Percentiles rank a stretch among this genome's conserved stretches.
Conservation (phyloP, 2,797 vertebrate genomes). For the Nyctibius grandis region DNA sequence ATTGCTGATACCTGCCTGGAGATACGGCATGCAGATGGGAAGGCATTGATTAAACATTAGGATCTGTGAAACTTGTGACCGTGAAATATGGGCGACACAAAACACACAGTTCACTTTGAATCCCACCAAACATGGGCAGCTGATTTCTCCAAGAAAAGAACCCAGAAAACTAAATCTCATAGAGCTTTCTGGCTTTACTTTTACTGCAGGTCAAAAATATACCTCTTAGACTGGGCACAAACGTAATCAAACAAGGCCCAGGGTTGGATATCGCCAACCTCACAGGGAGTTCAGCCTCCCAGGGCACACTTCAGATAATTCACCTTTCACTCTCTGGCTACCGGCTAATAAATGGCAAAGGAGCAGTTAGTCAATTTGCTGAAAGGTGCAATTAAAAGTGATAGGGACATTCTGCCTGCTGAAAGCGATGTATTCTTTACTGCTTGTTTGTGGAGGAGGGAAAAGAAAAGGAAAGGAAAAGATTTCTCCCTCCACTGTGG, state of each 20-base stretch:
- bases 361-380: background rate
- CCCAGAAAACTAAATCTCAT: background rate
- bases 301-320: background rate
- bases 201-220: background rate
- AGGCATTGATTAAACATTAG: background rate
- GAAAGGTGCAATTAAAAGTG: slow-evolving; percentile 23
- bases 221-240: fast-evolving
- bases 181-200: background rate
- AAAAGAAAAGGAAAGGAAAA: slow-evolving; percentile 6
- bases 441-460: background rate
- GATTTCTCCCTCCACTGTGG: slow-evolving; percentile 8
- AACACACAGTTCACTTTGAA: background rate
- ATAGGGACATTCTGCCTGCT: slow-evolving; percentile 3
- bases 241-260: background rate
- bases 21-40: fast-evolving
- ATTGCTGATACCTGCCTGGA: background rate
- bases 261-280: background rate
- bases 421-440: slow-evolving; percentile 34
- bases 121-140: background rate
- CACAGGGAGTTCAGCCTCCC: background rate
- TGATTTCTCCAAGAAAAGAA: background rate
- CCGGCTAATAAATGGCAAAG: background rate
- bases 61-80: background rate
- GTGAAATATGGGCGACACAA: background rate
- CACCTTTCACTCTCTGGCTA: background rate